Percentiles rank a stretch among this genome's conserved stretches.
These are phyloP conservation scores for Caenorhabditis tropicalis DNA, from an alignment of 1,140 invertebrate species.

Conservation along the genomic window DNA sequence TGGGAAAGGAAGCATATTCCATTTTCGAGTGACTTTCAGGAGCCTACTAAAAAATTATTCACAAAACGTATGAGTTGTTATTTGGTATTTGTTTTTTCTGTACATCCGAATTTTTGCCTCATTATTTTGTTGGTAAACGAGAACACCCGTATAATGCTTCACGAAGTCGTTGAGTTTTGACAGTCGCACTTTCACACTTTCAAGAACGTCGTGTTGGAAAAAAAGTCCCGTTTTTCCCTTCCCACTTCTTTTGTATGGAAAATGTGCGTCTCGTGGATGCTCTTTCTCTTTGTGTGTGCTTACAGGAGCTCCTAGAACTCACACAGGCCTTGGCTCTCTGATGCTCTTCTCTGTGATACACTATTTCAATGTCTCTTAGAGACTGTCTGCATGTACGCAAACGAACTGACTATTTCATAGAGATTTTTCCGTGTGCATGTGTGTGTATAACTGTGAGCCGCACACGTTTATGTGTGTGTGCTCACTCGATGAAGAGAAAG, in stretches of 20 bases:
- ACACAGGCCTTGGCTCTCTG: background rate
- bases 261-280: constrained; percentile 24
- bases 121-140: too few relatives aligned
- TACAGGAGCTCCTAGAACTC: background rate
- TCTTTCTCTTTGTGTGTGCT: constrained; percentile 12
- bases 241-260: constrained; percentile 21
- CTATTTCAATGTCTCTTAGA: background rate
- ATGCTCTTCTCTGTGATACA: background rate
- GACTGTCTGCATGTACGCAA: background rate
- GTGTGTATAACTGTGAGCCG: constrained; percentile 4
- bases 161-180: background rate
- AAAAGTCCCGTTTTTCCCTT: background rate
- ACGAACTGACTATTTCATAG: background rate
- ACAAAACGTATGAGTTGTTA: too few relatives aligned
- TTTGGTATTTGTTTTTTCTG: too few relatives aligned
- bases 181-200: constrained; percentile 21
- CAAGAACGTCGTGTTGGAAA: background rate
- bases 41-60: too few relatives aligned
- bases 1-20: background rate
- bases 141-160: background rate
- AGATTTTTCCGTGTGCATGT: background rate
- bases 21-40: background rate
- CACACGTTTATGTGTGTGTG: constrained; percentile 2
- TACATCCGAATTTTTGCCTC: background rate
- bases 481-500: background rate